phyloP scores from a whole-genome alignment of 2,888 invertebrate species.

The Polietes domitor region DNA sequence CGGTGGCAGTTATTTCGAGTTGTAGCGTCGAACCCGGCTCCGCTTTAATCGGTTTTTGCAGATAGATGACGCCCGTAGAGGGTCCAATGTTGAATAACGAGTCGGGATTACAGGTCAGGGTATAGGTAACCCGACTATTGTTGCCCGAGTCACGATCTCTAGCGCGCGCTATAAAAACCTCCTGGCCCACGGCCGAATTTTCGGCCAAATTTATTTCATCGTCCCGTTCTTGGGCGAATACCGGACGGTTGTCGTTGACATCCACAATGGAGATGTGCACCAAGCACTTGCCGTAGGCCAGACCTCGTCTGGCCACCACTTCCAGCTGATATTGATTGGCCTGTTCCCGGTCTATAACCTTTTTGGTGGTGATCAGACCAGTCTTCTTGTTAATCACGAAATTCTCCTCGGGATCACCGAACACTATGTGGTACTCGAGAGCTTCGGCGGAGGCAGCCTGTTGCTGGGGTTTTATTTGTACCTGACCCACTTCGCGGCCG shows the following conservation, averaged over 20 bases:
- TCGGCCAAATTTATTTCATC: slow-evolving; percentile 89
- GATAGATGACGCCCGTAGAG: slow-evolving; percentile 93
- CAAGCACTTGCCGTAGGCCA: slow-evolving; percentile 88
- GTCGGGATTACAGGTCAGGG: slow-evolving; percentile 89
- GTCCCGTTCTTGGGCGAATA: slow-evolving; percentile 89
- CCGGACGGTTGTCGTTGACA: slow-evolving; percentile 95
- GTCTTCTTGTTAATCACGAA: slow-evolving; percentile 91
- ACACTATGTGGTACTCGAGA: slow-evolving; percentile 88
- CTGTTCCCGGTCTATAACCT: slow-evolving; percentile 92
- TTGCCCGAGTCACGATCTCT: slow-evolving; percentile 93
- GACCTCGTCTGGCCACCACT: slow-evolving; percentile 89
- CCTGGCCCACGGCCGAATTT: slow-evolving; percentile 96
- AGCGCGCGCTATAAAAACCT: slow-evolving; percentile 93
- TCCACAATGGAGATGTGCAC: slow-evolving; percentile 92
- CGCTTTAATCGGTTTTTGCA: slow-evolving; percentile 89
- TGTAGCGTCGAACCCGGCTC: slow-evolving; percentile 87
- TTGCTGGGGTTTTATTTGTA: slow-evolving; percentile 83
- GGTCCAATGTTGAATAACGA: slow-evolving; percentile 92
- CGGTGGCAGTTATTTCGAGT: slow-evolving; percentile 92
- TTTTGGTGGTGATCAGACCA: slow-evolving; percentile 89
- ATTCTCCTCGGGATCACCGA: slow-evolving; percentile 89
- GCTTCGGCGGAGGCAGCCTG: slow-evolving; percentile 67
- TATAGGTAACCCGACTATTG: slow-evolving; percentile 93
- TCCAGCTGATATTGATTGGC: slow-evolving; percentile 88
- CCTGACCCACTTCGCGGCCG: slow-evolving; percentile 89